A percentile compares a stretch with the other conserved stretches of the same genome.
These are phyloP conservation scores for Cecidostiba fungosa DNA, from an alignment of 2,888 invertebrate species.

Conservation along the genomic window DNA sequence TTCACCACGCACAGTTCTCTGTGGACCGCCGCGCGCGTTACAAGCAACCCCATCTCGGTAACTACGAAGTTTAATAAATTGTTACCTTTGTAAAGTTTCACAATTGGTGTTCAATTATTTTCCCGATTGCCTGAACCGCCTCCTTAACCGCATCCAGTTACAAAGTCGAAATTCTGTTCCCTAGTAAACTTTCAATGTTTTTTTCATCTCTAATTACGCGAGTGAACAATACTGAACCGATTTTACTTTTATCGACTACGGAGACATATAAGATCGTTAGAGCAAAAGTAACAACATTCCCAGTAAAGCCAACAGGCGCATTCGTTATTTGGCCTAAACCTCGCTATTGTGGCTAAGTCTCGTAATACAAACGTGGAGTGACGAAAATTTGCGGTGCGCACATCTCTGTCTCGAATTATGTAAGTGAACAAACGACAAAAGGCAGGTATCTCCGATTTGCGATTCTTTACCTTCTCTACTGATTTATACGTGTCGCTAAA, in stretches of 20 bases:
- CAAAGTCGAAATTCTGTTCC: background rate
- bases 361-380: slow-evolving; percentile 42
- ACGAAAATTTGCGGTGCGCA: slow-evolving; percentile 35
- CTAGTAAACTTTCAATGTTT: slow-evolving; percentile 34
- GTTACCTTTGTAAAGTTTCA: no score
- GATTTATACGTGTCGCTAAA: slow-evolving; percentile 36
- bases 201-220: background rate
- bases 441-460: slow-evolving; percentile 42
- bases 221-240: background rate
- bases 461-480: slow-evolving; percentile 26
- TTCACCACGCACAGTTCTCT: no score
- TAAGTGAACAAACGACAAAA: slow-evolving; percentile 42
- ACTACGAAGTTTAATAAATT: no score
- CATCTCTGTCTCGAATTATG: slow-evolving; percentile 34
- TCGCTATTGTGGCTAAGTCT: background rate
- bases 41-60: no score
- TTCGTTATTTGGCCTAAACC: background rate
- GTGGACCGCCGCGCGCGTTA: no score
- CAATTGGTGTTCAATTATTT: no score
- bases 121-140: no score
- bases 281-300: slow-evolving; percentile 9
- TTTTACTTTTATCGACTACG: slow-evolving; percentile 5
- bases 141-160: background rate
- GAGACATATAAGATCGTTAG: background rate
- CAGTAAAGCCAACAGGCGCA: slow-evolving; percentile 38